phyloP scores from a whole-genome alignment of 2,113 vertebrate genomes.

The Felis chaus region DNA sequence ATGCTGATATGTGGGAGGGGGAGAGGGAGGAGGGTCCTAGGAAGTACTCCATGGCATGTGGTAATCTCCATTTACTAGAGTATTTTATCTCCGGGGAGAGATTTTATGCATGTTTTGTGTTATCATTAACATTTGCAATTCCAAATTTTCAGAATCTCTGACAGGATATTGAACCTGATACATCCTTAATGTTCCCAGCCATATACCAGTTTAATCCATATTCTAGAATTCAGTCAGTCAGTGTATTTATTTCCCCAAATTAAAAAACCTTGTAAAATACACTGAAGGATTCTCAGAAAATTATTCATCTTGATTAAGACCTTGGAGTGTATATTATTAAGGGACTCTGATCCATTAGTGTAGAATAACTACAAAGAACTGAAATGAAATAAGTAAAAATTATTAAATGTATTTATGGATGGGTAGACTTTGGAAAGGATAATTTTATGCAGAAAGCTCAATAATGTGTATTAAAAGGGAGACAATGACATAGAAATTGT shows the following conservation, averaged over 20 bases:
- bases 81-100: neutral
- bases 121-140: neutral
- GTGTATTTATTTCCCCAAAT: neutral
- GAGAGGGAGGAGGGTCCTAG: neutral
- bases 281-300: neutral
- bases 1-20: too few species aligned
- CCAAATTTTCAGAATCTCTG: neutral
- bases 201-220: neutral
- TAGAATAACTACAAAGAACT: neutral
- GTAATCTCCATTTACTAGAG: neutral
- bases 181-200: neutral
- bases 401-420: neutral
- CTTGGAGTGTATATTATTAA: neutral
- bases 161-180: neutral
- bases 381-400: constrained; percentile 12
- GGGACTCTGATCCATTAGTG: neutral
- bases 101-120: neutral
- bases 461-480: neutral
- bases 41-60: neutral
- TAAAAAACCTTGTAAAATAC: neutral
- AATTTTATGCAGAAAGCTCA: neutral
- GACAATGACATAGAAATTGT: neutral
- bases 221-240: neutral
- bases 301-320: neutral
- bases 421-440: neutral